phyloP scores from a whole-genome alignment of 1,140 invertebrate species.

The Cyclina sinensis region DNA sequence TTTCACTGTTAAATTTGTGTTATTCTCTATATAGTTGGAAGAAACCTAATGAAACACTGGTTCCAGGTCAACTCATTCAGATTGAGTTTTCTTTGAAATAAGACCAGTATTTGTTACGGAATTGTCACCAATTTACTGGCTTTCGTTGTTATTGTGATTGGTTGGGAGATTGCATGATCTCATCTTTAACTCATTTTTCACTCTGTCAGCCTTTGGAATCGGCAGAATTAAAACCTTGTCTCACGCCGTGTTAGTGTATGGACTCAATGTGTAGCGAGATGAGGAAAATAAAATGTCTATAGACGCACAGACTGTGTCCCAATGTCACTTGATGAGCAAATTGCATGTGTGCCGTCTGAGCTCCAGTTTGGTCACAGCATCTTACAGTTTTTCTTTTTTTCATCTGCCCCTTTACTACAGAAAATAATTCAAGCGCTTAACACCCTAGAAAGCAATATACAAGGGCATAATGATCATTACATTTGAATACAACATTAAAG shows the following conservation, averaged over 20 bases:
- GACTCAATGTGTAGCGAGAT: background rate
- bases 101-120: background rate
- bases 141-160: background rate
- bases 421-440: too few species aligned
- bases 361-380: background rate
- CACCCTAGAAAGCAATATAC: too few species aligned
- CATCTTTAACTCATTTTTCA: background rate
- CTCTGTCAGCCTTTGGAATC: background rate
- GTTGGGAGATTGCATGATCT: background rate
- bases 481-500: background rate
- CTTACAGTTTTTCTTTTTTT: background rate
- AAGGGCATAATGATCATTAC: too few species aligned
- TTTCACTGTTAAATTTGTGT: too few species aligned
- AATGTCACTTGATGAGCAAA: background rate
- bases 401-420: too few species aligned
- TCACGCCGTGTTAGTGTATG: background rate
- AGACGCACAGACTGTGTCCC: slow-evolving; percentile 9
- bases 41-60: background rate
- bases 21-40: too few species aligned
- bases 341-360: background rate
- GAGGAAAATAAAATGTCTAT: slow-evolving; percentile 6
- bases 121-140: background rate
- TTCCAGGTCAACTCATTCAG: background rate
- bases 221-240: background rate
- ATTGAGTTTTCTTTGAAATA: background rate